These are phyloP conservation scores for Rambutsinella grinnellia DNA, from an alignment of 2,888 invertebrate species.

Conservation along the genomic window DNA sequence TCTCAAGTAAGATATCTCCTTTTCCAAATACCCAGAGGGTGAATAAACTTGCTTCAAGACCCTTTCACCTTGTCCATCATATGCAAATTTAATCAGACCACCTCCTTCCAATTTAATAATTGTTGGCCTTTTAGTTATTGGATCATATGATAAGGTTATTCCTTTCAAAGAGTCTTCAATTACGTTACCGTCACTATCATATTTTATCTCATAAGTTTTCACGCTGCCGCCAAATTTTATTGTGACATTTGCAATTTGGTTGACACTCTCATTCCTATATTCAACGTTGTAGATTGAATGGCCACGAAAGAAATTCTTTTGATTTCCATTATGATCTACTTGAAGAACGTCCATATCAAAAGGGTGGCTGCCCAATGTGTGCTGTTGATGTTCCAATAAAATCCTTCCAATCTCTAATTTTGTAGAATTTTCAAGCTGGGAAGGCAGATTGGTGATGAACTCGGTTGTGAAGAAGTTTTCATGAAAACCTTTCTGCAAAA, in stretches of 20 bases:
- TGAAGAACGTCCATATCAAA: neutral
- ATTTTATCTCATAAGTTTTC: no score
- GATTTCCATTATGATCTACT: neutral
- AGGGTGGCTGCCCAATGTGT: neutral
- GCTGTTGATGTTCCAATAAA: neutral
- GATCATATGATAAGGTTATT: no score
- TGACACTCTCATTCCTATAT: neutral
- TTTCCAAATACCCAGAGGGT: neutral
- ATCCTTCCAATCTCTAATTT: neutral
- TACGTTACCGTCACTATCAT: no score
- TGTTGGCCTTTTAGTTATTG: slow-evolving; percentile 23
- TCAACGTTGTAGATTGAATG: neutral
- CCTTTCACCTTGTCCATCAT: slow-evolving; percentile 54
- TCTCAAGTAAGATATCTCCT: slow-evolving; percentile 23
- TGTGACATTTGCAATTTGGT: neutral
- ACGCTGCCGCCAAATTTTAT: neutral
- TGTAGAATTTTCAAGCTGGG: neutral
- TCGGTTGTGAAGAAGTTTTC: neutral
- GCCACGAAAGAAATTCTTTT: neutral
- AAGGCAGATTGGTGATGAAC: neutral
- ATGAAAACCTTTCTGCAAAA: neutral
- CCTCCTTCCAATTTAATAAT: slow-evolving; percentile 33
- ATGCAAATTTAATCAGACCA: slow-evolving; percentile 9
- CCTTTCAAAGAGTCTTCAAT: no score
- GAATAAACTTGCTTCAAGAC: slow-evolving; percentile 36